Conservation (phyloP, 2,888 invertebrate species). For the Sesia apiformis region DNA sequence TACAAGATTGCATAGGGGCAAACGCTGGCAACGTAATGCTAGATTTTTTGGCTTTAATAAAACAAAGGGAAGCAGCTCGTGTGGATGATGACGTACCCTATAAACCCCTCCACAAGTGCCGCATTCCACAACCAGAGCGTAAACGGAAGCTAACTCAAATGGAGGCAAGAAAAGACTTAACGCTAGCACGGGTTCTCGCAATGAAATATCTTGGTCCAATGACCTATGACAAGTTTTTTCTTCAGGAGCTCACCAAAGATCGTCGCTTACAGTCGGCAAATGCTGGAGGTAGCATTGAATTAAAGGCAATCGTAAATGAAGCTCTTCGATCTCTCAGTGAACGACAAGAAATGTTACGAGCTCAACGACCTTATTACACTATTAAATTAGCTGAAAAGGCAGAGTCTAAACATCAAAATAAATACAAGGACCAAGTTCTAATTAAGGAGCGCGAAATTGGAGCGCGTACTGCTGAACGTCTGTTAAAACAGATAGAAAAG, state of each 20-base stretch:
- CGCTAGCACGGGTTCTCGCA: slow-evolving; percentile 53
- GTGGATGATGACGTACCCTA: slow-evolving; percentile 32
- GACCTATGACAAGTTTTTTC: slow-evolving; percentile 66
- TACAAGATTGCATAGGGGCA: slow-evolving; percentile 60
- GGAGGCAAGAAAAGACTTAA: slow-evolving; percentile 51
- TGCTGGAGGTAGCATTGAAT: slow-evolving; percentile 36
- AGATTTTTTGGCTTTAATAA: slow-evolving; percentile 58
- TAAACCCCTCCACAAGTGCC: slow-evolving; percentile 38
- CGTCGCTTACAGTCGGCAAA: slow-evolving; percentile 53
- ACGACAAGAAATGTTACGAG: slow-evolving; percentile 57
- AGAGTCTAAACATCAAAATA: slow-evolving; percentile 51
- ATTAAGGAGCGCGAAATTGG: slow-evolving; percentile 50
- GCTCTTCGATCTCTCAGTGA: slow-evolving; percentile 48
- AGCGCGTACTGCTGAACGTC: slow-evolving; percentile 46
- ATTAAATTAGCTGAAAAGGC: slow-evolving; percentile 57
- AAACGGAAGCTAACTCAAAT: slow-evolving; percentile 55
- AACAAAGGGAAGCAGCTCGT: slow-evolving; percentile 36
- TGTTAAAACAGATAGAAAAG: slow-evolving; percentile 46
- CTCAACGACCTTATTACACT: slow-evolving; percentile 61
- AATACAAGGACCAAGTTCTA: slow-evolving; percentile 45
- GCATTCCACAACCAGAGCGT: slow-evolving; percentile 44
- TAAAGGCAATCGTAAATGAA: slow-evolving; percentile 37
- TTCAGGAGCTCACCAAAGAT: slow-evolving; percentile 45
- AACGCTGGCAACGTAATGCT: slow-evolving; percentile 60
- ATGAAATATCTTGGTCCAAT: slow-evolving; percentile 67